Evolutionary conservation across 2,797 vertebrate species (phyloP).

Genomic region (Periparus ater): DNA sequence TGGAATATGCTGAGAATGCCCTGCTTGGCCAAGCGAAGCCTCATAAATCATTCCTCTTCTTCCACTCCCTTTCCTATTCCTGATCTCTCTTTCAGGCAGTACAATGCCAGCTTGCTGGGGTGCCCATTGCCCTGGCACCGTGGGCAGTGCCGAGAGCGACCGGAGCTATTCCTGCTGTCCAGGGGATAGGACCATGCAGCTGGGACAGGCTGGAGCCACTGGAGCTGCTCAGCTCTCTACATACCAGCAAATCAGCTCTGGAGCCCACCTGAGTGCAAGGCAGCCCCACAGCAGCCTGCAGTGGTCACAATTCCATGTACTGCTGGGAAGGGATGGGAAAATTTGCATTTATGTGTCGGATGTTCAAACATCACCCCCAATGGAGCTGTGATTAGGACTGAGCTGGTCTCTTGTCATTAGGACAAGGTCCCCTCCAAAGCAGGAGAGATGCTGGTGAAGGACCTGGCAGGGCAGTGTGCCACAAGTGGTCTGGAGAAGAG

Average conservation of each 20-base stretch:
- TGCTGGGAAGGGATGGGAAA: not conserved
- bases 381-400: fast-evolving
- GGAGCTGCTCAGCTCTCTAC: fast-evolving
- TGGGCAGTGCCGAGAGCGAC: not conserved
- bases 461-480: not conserved
- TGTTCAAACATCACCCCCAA: not conserved
- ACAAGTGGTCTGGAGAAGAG: not conserved
- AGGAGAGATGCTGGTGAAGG: not conserved
- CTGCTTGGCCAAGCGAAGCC: conserved; percentile 50
- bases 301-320: not conserved
- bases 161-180: fast-evolving
- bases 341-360: fast-evolving
- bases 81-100: conserved; percentile 64
- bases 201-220: not conserved
- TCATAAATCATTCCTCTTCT: conserved; percentile 68
- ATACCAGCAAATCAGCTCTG: not conserved
- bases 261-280: not conserved
- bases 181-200: fast-evolving
- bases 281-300: fast-evolving
- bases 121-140: not conserved
- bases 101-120: not conserved
- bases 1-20: conserved; percentile 60
- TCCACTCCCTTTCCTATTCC: not conserved
- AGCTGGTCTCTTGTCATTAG: not conserved
- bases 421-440: not conserved